Conservation (phyloP, 2,113 vertebrate species). For the Oncorhynchus masou region DNA sequence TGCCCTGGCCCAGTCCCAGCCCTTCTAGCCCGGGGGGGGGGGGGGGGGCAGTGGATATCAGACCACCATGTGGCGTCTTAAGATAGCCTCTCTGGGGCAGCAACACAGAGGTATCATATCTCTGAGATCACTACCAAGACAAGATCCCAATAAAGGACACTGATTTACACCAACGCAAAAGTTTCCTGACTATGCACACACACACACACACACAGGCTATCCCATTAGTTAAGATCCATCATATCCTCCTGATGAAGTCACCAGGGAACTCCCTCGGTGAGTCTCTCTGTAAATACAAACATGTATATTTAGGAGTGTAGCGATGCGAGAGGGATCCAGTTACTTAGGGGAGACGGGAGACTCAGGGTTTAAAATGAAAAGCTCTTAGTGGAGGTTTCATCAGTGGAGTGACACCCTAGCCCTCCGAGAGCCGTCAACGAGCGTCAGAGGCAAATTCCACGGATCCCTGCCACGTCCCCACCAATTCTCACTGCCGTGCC, state of each 20-base stretch:
- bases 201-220: conserved; percentile 62
- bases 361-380: conserved; percentile 77
- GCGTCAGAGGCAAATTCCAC: conserved; percentile 65
- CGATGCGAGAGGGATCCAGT: conserved; percentile 59
- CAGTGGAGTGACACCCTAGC: conserved; percentile 70
- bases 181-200: conserved; percentile 49
- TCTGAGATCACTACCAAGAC: conserved; percentile 69
- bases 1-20: not conserved
- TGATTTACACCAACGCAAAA: conserved; percentile 60
- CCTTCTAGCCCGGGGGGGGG: not conserved
- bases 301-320: conserved; percentile 71
- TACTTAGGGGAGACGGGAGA: conserved; percentile 59
- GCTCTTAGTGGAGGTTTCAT: conserved; percentile 59
- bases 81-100: conserved; percentile 73
- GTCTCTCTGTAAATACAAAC: conserved; percentile 55
- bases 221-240: conserved; percentile 72
- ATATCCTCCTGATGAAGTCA: conserved; percentile 56
- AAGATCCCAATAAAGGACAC: conserved; percentile 60
- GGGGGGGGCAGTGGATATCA: conserved; percentile 62
- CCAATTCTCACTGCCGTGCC: conserved; percentile 61
- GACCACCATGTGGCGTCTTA: conserved; percentile 74
- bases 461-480: conserved; percentile 63
- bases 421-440: conserved; percentile 65
- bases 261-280: conserved; percentile 60
- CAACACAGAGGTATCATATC: conserved; percentile 71